Base-by-base conservation (phyloP, 2,113 vertebrate genomes). In the Abramis brama region DNA sequence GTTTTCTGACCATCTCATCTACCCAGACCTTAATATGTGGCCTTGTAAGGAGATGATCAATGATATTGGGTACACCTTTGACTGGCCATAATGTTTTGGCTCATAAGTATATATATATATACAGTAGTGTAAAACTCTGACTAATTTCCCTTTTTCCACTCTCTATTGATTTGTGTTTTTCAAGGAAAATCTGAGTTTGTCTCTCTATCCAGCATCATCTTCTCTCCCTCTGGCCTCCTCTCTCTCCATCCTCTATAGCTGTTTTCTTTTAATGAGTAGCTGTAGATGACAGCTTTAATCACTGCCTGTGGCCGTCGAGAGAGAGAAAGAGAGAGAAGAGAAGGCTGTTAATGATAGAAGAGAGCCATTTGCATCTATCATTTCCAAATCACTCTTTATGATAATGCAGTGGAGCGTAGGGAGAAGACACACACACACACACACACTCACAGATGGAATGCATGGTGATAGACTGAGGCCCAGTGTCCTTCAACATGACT, bases 351-450 rank as follows among this genome's bases (percentile, higher is more conserved):
- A 99, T 97, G 97, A 98, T 95, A 97, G 95, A 97, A 97, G 95
- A 97, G 96, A 95, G 96, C 96, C 95, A 98, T 98, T 99, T 98
- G 96, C 97, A 99, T 98, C 97, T 97, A 98, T 98, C 97, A 98
- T 96, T 95, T 96, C 95, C 97, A 97, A 98, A 98, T 98, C 96
- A 98, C 97, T 98, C 98, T 99, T 99, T 98, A 99, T 99, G 97
- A 98, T 98, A 99, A 99, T 98, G 97, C 96, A 96, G 95, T 93
- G 89, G 94, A 97, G 96, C 96, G 93, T 95, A 88, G 96, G 96
- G 96, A 97, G 94, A 96, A 95, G 93, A 39, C 45, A 86, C 64
- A 81, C 50, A 30, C 52, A 36, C 45, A 82, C 66, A 86, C 52
- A 45, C 68, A 62, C 64, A 71, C 95, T 95, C 87, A 87, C 95